Conservation (phyloP, 2,797 vertebrate genomes). For the Aeoliscus strigatus region DNA sequence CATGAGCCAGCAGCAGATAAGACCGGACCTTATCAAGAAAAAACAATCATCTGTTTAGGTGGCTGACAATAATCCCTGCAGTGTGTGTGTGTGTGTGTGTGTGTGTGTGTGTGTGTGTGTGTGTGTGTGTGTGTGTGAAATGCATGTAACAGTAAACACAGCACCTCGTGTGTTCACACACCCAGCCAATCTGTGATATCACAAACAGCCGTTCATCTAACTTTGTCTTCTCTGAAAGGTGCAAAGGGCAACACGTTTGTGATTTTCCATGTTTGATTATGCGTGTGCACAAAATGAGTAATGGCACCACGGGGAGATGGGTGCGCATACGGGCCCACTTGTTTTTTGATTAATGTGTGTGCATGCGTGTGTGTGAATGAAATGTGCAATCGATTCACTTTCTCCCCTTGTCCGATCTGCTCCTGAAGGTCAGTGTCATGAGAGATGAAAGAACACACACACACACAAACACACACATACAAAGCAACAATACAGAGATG, state of each 20-base stretch:
- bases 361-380: constrained; percentile 56
- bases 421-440: constrained; percentile 66
- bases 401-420: constrained; percentile 46
- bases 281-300: constrained; percentile 45
- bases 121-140: constrained; percentile 20
- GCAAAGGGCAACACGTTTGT: constrained; percentile 23
- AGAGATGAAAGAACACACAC: constrained; percentile 28
- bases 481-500: too few species aligned
- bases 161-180: constrained; percentile 25
- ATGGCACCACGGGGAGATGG: constrained; percentile 38
- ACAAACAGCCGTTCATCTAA: constrained; percentile 1
- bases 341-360: constrained; percentile 63
- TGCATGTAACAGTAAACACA: constrained; percentile 26
- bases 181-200: constrained; percentile 35
- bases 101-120: constrained; percentile 10
- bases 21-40: too few species aligned
- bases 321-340: constrained; percentile 34
- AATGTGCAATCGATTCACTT: constrained; percentile 62
- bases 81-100: constrained; percentile 7
- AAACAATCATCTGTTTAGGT: too few species aligned
- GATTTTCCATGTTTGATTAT: constrained; percentile 57
- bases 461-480: constrained; percentile 25
- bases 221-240: constrained; percentile 9
- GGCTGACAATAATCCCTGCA: constrained; percentile 11
- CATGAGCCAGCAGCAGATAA: too few species aligned